phyloP scores from a whole-genome alignment of 1,140 invertebrate genomes.

The Dolichoris vasculosae region DNA sequence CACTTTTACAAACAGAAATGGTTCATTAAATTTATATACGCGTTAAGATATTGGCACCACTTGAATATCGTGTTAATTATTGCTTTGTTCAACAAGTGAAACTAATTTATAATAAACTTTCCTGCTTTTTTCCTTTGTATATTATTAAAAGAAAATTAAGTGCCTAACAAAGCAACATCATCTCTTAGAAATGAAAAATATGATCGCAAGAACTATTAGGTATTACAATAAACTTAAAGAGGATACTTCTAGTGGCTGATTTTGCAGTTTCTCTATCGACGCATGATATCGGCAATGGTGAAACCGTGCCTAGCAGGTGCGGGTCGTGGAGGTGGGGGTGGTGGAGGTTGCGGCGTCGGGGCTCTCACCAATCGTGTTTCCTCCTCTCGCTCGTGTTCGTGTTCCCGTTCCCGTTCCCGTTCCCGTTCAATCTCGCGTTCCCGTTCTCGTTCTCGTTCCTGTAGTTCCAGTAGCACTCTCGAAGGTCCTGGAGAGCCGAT shows the following conservation, averaged over 20 bases:
- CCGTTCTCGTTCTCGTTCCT: constrained; percentile 68
- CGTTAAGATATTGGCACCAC: neutral
- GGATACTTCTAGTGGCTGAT: neutral
- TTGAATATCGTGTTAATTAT: neutral
- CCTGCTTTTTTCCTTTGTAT: neutral
- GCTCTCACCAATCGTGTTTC: constrained; percentile 63
- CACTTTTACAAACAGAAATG: neutral
- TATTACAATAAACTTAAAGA: neutral
- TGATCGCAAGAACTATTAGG: neutral
- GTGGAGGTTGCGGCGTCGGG: constrained; percentile 72
- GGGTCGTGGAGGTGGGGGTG: constrained; percentile 57
- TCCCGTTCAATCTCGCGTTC: constrained; percentile 62
- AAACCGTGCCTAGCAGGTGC: constrained; percentile 70
- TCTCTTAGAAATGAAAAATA: neutral
- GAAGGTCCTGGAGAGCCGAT: constrained; percentile 70
- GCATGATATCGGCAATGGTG: constrained; percentile 73
- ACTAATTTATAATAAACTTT: neutral
- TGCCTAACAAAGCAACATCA: neutral
- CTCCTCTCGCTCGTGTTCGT: constrained; percentile 63
- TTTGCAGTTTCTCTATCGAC: constrained; percentile 64
- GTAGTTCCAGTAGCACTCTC: constrained; percentile 66
- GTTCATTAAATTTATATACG: neutral
- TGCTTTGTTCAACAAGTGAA: neutral
- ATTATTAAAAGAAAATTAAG: neutral
- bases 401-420: constrained; percentile 60